Percentiles rank a stretch among this genome's conserved stretches.
These are phyloP conservation scores for Thalassarche chlororhynchos DNA, from an alignment of 2,113 vertebrate genomes.

Conservation along the genomic window DNA sequence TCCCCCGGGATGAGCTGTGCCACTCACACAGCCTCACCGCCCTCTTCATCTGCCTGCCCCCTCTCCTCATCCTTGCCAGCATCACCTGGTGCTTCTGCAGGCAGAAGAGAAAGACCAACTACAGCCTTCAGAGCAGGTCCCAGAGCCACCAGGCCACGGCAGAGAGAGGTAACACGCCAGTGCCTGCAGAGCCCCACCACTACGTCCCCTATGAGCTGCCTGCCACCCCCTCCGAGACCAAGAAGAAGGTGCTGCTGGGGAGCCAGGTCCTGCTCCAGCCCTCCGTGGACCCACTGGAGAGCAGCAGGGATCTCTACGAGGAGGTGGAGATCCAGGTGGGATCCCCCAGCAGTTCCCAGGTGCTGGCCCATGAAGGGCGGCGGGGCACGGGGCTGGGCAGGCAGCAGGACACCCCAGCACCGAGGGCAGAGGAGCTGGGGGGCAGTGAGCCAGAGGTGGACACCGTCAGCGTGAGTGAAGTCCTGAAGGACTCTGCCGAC, in stretches of 20 bases:
- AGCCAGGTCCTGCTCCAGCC: constrained; percentile 79
- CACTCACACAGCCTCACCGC: constrained; percentile 73
- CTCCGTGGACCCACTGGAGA: constrained; percentile 66
- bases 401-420: background rate
- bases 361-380: background rate
- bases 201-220: constrained; percentile 35
- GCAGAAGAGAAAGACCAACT: constrained; percentile 70
- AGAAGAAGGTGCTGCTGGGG: constrained; percentile 71
- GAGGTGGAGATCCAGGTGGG: constrained; percentile 84
- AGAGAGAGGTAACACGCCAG: constrained; percentile 17
- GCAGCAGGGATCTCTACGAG: constrained; percentile 83
- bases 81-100: constrained; percentile 83
- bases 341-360: constrained; percentile 70
- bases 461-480: constrained; percentile 82
- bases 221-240: background rate
- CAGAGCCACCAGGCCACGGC: background rate
- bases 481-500: constrained; percentile 87
- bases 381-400: background rate
- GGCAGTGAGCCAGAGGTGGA: constrained; percentile 76
- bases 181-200: constrained; percentile 50
- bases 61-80: constrained; percentile 70
- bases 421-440: background rate
- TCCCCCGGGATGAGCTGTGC: constrained; percentile 73
- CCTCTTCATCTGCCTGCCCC: constrained; percentile 84
- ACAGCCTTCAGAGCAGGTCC: constrained; percentile 61